Base-by-base conservation (phyloP, 1,140 invertebrate species). In the Drosophila rhopaloa region DNA sequence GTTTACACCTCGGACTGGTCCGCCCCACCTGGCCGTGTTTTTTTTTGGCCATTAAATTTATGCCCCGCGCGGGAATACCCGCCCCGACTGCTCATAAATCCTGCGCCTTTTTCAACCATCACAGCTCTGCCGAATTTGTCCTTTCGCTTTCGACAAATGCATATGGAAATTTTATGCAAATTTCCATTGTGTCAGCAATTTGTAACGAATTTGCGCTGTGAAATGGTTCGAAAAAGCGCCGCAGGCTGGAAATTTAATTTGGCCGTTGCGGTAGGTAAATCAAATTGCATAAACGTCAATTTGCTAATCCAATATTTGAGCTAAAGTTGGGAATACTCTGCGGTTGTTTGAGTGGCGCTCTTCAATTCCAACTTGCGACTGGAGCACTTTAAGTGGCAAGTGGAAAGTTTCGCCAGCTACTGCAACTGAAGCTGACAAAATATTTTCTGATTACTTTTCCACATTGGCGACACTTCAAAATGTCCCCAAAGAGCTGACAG, bases 201-300 rank as follows among this genome's bases (percentile, higher is more conserved):
- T 88, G 80, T 89, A 83, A 83, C 83, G 78, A 88, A 89, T 88
- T 82, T 86, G 46, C 58, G 67, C 41, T 80, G 68, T 75, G 63
- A 86, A 81, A 86, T 79, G 79, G 82, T 72, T 83, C 55, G 81
- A 70, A 82, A 81, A 82, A 35, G 44, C 24, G 70, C 66, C 38
- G 47, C 54, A 37, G 67, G 67, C 38, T 56, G 72, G 37, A 79
- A 84, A 84, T 84, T 84, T 68, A 84, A 84, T 84, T 84, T 84
- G 43, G 63, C 51, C 70, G 32, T 76, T 80, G 81, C 76, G 81
- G 76, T 79, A 72, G 54, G 41, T 67, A 73, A 84, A 84, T 84
- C 81, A 80, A 88, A 88, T 88, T 88, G 82, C 82, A 86, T 88
- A 88, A 86, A 89, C 81, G 83, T 89, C 83, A 88, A 88, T 89